Evolutionary conservation across 1,140 invertebrate species (phyloP), one percentile per base, ranked within the genome.

Genomic region (Micrasema minimum): DNA sequence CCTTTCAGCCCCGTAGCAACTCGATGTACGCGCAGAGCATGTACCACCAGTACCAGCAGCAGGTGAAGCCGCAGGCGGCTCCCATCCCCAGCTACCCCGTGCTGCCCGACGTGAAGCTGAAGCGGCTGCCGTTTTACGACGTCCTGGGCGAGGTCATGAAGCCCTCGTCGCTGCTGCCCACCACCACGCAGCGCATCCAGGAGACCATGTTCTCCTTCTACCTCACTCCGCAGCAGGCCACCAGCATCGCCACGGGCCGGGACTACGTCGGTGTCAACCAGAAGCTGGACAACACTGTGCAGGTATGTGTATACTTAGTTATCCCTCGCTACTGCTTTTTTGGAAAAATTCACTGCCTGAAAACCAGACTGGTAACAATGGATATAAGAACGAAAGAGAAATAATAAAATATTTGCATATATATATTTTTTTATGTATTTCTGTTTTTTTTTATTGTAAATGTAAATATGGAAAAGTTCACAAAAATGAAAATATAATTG

Each of bases 111-210:
- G 94, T 98, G 0, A 90, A 89, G 77, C 89, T 98, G 68, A 96
- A 95, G 81, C 83, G 82, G 74, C 85, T 99, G 45, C 96, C 96
- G 11, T 99, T 98, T 82, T 99, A 94, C 82, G 96, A 98, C 81
- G 86, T 96, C 69, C 78, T 96, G 43, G 91, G 87, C 22, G 95
- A 96, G 80, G 83, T 98, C 7, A 83, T 98, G 66, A 96, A 96
- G 84, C 96, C 96, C 0, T 94, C 94, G 6, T 93, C 92, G 77
- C 86, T 97, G 77, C 87, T 92, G 80, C 91, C 93, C 14, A 89
- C 90, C 78, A 90, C 89, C 65, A 85, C 87, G 1, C 87, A 90
- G 72, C 85, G 94, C 69, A 88, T 93, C 77, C 95, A 97, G 79
- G 95, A 98, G 78, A 89, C 89, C 41, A 88, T 88, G 57, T 97